Percentiles rank a stretch among this genome's conserved stretches.
These are phyloP conservation scores for Drosophila obscura DNA, from an alignment of 1,140 invertebrate species.

Conservation along the genomic window DNA sequence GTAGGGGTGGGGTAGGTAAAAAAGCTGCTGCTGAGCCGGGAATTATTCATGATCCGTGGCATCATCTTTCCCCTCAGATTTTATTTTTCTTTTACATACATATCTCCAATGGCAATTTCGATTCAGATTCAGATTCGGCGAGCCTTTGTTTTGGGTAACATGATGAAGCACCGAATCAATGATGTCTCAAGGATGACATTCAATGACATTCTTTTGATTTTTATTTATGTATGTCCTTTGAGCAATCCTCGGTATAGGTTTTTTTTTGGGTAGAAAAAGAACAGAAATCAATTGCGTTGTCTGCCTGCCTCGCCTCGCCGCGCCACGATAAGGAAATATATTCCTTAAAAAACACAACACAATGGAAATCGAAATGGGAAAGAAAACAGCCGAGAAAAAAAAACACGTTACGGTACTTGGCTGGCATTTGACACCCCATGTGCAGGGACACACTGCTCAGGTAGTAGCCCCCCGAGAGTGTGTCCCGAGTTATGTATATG, in stretches of 20 bases:
- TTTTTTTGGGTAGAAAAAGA: slow-evolving; percentile 71
- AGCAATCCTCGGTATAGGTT: slow-evolving; percentile 15
- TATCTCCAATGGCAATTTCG: slow-evolving; percentile 65
- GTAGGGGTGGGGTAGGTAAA: slow-evolving; percentile 3
- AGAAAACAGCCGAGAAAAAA: slow-evolving; percentile 13
- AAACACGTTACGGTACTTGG: slow-evolving; percentile 65
- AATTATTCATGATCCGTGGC: slow-evolving; percentile 57
- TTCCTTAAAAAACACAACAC: slow-evolving; percentile 61
- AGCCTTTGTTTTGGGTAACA: slow-evolving; percentile 62
- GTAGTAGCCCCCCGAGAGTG: slow-evolving; percentile 32
- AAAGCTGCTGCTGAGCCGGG: slow-evolving; percentile 26
- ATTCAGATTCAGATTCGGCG: slow-evolving; percentile 35
- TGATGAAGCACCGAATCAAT: slow-evolving; percentile 67
- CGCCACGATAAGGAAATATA: slow-evolving; percentile 62
- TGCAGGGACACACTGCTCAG: slow-evolving; percentile 47
- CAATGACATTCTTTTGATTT: slow-evolving; percentile 61
- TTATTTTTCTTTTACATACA: slow-evolving; percentile 38
- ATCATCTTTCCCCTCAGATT: slow-evolving; percentile 47
- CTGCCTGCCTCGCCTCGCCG: slow-evolving; percentile 13
- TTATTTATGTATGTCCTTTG: slow-evolving; percentile 68
- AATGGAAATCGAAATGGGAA: slow-evolving; percentile 47
- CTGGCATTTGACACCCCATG: slow-evolving; percentile 71
- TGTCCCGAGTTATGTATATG: slow-evolving; percentile 57
- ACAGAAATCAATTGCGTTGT: slow-evolving; percentile 78
- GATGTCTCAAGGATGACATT: slow-evolving; percentile 62